Evolutionary conservation across 2,888 invertebrate genomes (phyloP).

Genomic region (Molanna angustata): DNA sequence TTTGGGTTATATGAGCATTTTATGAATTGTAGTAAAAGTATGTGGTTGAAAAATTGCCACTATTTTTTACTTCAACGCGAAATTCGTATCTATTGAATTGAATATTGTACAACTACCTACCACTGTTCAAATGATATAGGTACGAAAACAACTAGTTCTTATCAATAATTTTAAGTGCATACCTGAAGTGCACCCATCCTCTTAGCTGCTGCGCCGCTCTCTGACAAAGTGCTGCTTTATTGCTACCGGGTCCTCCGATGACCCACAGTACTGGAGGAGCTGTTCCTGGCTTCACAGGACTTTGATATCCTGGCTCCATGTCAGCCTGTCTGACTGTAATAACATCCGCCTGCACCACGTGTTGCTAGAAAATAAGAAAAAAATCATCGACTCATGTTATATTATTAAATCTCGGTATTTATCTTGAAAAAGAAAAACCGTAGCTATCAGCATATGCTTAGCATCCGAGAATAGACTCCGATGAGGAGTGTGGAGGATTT

Average conservation of each 20-base stretch:
- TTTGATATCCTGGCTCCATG: conserved; percentile 41
- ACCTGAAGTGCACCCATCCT: conserved; percentile 75
- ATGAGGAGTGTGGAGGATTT: background rate
- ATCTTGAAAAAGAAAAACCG: too few relatives aligned
- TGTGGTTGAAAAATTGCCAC: too few relatives aligned
- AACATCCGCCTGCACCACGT: conserved; percentile 44
- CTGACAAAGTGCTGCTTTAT: conserved; percentile 78
- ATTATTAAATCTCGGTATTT: too few relatives aligned
- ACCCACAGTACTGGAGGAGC: conserved; percentile 57
- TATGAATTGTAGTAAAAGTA: too few relatives aligned
- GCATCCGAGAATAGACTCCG: background rate
- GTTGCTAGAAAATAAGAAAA: conserved; percentile 19
- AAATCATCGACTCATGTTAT: background rate
- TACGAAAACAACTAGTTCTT: too few relatives aligned
- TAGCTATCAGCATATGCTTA: too few relatives aligned
- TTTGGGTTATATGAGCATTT: too few relatives aligned
- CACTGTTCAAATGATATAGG: too few relatives aligned
- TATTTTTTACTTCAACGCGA: too few relatives aligned
- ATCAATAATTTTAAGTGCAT: too few relatives aligned
- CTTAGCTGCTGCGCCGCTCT: conserved; percentile 66
- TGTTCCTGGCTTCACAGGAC: conserved; percentile 41
- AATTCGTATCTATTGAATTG: too few relatives aligned
- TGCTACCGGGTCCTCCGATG: conserved; percentile 88
- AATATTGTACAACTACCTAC: too few relatives aligned
- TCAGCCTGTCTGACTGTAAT: conserved; percentile 37